Conservation (phyloP, 2,888 invertebrate species). For the Atethmia centrago region DNA sequence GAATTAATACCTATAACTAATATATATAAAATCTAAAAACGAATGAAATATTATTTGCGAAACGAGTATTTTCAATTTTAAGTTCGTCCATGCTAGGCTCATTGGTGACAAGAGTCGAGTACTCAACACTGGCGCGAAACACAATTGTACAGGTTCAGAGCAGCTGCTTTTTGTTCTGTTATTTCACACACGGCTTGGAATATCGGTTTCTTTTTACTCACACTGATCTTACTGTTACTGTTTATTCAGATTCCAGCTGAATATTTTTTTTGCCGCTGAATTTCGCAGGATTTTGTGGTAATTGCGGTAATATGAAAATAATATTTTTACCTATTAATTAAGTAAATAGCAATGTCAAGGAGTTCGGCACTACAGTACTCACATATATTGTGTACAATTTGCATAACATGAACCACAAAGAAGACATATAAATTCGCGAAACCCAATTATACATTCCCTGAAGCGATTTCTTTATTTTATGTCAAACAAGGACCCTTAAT, state of each 20-base stretch:
- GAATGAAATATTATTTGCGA: no score
- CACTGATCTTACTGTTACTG: no score
- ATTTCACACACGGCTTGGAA: no score
- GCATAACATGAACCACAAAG: neutral
- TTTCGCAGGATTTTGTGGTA: neutral
- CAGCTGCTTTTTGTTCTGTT: no score
- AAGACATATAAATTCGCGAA: neutral
- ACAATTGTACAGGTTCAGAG: no score
- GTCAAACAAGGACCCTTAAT: neutral
- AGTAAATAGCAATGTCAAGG: neutral
- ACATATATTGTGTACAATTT: neutral
- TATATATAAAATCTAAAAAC: no score
- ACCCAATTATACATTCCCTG: neutral
- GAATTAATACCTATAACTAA: no score
- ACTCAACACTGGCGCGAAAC: no score
- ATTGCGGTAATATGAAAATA: neutral
- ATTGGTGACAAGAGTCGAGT: no score
- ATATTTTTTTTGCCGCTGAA: constrained; percentile 14
- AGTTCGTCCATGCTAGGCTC: no score
- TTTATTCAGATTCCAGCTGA: neutral
- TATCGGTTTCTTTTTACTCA: no score
- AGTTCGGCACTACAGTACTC: no score
- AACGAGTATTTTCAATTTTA: fast-evolving
- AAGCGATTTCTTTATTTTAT: neutral
- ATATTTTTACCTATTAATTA: neutral